Percentiles rank a stretch among this genome's conserved stretches.
Conservation (phyloP, 2,888 invertebrate genomes). For the Thera obeliscata region DNA sequence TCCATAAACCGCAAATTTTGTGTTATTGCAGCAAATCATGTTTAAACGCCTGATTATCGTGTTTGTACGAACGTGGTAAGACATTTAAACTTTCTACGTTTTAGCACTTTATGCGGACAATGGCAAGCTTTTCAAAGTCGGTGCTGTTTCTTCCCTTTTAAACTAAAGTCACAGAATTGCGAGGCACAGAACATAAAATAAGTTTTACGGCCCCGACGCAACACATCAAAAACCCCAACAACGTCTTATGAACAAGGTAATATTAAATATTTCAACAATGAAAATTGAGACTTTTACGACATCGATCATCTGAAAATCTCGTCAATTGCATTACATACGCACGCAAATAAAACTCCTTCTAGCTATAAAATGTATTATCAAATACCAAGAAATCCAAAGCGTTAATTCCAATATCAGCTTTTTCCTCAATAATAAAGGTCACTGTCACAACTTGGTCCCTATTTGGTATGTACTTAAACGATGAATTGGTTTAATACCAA, state of each 20-base stretch:
- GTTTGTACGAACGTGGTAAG: slow-evolving; percentile 46
- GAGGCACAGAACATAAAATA: slow-evolving; percentile 74
- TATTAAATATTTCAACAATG: slow-evolving; percentile 25
- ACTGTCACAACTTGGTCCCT: background rate
- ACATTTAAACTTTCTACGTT: slow-evolving; percentile 70
- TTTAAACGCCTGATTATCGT: slow-evolving; percentile 40
- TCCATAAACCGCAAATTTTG: slow-evolving; percentile 6
- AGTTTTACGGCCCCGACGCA: slow-evolving; percentile 75
- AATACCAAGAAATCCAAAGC: slow-evolving; percentile 2
- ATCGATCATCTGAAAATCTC: slow-evolving; percentile 22
- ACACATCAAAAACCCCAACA: slow-evolving; percentile 76
- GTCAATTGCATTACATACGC: slow-evolving; percentile 1
- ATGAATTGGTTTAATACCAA: slow-evolving; percentile 15
- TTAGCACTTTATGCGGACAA: slow-evolving; percentile 72
- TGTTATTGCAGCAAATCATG: slow-evolving; percentile 21
- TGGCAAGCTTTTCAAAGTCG: slow-evolving; percentile 60
- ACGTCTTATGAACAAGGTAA: slow-evolving; percentile 40
- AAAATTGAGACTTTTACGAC: slow-evolving; percentile 24
- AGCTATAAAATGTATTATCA: background rate
- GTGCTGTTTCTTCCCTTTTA: slow-evolving; percentile 68
- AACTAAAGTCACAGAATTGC: slow-evolving; percentile 73
- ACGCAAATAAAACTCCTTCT: background rate
- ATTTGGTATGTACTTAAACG: slow-evolving; percentile 4
- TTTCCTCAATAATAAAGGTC: slow-evolving; percentile 13
- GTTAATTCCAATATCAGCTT: slow-evolving; percentile 1